Conservation (phyloP, 2,797 vertebrate species). For the Fratercula arctica region DNA sequence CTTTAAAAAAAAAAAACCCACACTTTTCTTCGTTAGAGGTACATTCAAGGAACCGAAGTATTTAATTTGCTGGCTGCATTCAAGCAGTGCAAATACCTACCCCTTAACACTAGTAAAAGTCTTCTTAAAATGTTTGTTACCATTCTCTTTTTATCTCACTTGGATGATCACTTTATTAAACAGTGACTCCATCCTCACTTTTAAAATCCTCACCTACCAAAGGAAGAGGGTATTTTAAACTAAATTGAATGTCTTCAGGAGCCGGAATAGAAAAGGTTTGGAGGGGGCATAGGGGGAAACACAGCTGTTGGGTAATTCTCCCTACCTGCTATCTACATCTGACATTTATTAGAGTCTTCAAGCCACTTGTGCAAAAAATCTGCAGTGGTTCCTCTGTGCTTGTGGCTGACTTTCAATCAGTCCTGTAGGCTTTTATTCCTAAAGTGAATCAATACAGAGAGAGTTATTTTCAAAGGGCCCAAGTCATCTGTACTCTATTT, state of each 20-base stretch:
- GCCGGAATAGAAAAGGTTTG: neutral
- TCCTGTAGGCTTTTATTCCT: constrained; percentile 4
- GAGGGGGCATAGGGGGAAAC: too few relatives aligned
- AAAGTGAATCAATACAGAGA: constrained; percentile 46
- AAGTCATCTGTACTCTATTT: constrained; percentile 57
- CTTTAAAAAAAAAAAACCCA: neutral
- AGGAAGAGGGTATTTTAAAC: neutral
- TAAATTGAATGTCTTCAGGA: neutral
- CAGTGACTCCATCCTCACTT: neutral
- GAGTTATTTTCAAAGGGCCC: constrained; percentile 56
- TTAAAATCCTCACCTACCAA: neutral
- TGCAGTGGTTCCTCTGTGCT: neutral
- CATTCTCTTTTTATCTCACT: neutral
- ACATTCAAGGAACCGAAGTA: neutral
- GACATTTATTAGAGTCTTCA: neutral
- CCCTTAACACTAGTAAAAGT: neutral
- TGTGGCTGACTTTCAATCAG: neutral
- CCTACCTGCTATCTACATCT: neutral
- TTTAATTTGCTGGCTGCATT: neutral
- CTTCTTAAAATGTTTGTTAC: neutral
- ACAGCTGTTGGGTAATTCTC: neutral
- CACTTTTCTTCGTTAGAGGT: neutral
- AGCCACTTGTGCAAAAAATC: neutral
- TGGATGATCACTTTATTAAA: neutral
- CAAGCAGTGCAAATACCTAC: neutral